Percentiles rank a stretch among this genome's conserved stretches.
phyloP scores from a whole-genome alignment of 2,113 vertebrate species.

The Oxyruncus cristatus region DNA sequence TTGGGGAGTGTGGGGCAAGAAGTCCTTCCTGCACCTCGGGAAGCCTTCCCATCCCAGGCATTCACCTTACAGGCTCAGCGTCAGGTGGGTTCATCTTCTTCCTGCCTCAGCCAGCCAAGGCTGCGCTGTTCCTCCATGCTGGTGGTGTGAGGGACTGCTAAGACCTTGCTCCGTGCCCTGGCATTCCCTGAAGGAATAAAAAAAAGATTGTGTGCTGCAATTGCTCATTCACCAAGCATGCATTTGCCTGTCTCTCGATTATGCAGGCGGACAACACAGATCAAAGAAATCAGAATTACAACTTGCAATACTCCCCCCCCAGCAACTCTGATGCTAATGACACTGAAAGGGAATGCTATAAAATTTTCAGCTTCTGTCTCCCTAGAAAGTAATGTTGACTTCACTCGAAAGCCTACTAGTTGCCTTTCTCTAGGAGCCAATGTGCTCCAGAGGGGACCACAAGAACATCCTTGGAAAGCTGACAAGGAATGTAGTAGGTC shows the following conservation, averaged over 20 bases:
- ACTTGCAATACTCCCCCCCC: neutral
- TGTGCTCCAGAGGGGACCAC: neutral
- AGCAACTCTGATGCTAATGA: slow-evolving; percentile 35
- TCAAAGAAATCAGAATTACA: slow-evolving; percentile 45
- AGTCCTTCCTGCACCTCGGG: accelerated
- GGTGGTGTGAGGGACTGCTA: neutral
- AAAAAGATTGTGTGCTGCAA: accelerated
- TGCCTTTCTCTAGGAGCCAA: neutral
- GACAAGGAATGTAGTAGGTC: accelerated
- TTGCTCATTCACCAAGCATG: neutral
- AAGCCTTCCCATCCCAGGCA: neutral
- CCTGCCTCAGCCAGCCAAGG: neutral
- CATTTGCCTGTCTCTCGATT: neutral
- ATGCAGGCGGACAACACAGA: slow-evolving; percentile 22
- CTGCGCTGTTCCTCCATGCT: neutral
- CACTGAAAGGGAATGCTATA: slow-evolving; percentile 24
- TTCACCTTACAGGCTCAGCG: neutral
- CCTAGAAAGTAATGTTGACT: slow-evolving; percentile 18
- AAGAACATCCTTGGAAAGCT: neutral
- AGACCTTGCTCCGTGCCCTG: accelerated
- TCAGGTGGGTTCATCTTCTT: neutral
- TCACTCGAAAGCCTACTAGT: neutral
- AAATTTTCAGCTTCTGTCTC: slow-evolving; percentile 55
- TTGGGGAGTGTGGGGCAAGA: accelerated
- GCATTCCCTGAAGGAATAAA: neutral